Evolutionary conservation across 2,797 vertebrate genomes (phyloP), one percentile per base, ranked within the genome.

Genomic region (Morelia viridis): DNA sequence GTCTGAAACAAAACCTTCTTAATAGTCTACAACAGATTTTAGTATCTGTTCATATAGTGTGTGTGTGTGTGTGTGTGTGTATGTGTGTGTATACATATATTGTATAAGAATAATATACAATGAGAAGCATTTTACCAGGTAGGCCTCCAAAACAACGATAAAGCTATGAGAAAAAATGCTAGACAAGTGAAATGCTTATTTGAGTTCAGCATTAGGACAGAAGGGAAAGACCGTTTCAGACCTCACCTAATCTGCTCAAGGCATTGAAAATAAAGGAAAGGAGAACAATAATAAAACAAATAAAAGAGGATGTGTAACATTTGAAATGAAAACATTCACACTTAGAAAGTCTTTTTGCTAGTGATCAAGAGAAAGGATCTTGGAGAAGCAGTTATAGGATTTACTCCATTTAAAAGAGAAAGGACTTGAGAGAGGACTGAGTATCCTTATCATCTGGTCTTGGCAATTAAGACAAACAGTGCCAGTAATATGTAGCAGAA

Each of bases 331-430:
- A 76, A 57, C 84, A 8, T 35, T 28, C 3, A n/a, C 19, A 56
- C 26, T 88, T 85, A 41, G 56, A 93, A 83, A 76, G 12, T 50
- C 58, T 24, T 87, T 87, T 80, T 41, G 1, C 65, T 84, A 24
- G 60, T 89, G 50, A 64, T 2, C 62, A 35, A 17, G 65, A 95
- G 22, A 89, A 93, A 19, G 60, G 90, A 28, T 50, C 88, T 94
- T 91, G 71, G 90, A 85, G 8, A 60, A 92, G 50, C 3, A 91
- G 80, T 88, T 68, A 68, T 0, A 0, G 50, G 24, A 87, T 92
- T 89, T 85, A 65, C 35, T 80, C 56, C 60, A 22, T 46, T 93
- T 93, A 87, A 83, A 85, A 65, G 64, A 89, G 31, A 83, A 61
- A 89, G 35, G 50, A 64, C 10, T 84, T 87, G 41, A 26, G 3